Base-by-base conservation (phyloP, 2,797 vertebrate species). In the Chrysolophus pictus region DNA sequence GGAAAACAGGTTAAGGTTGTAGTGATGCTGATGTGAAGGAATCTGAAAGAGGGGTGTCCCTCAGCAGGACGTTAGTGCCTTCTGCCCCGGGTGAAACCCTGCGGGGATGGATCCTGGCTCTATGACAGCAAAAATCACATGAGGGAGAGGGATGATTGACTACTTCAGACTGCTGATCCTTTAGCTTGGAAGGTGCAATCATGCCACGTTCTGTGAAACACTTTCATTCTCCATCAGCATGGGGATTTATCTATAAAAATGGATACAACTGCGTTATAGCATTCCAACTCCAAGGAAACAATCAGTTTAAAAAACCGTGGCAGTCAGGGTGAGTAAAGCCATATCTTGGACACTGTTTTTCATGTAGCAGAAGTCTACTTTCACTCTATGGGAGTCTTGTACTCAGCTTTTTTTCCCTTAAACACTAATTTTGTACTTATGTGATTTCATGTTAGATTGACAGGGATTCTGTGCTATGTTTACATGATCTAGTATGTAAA, bases 401-500 rank as follows among this genome's bases (percentile, higher is more conserved):
- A 37, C 49, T 80, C 31, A 15, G 62, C n/a, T 88, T 91, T 84
- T 78, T 67, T 89, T 41, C 56, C 5, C 0, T 62, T 75, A 75
- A 91, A 68, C 5, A 5, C 33, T 90, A 24, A 55, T 37, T 79
- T 53, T 78, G 6, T 77, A 42, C 39, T 42, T 84, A 9, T 0
- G 16, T 62, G 62, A 69, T 79, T 81, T 64, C 60, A 7, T 65
- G 58, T 94, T 92, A 76, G 49, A 76, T 16, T 65, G 53, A 23
- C 39, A 49, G 64, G 90, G 71, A 73, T 84, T 93, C 47, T 60
- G 62, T 84, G 47, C 78, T 73, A 10, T 58, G 15, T 88, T 91
- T 81, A 55, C 60, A 46, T 90, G 87, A 73, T 70, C 70, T 4
- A 68, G 67, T 11, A 3, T 95, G 87, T 74, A 94, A 82, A 84